These are phyloP conservation scores for Cricetomys ansorgei DNA, from an alignment of 2,113 vertebrate species.

Conservation along the genomic window DNA sequence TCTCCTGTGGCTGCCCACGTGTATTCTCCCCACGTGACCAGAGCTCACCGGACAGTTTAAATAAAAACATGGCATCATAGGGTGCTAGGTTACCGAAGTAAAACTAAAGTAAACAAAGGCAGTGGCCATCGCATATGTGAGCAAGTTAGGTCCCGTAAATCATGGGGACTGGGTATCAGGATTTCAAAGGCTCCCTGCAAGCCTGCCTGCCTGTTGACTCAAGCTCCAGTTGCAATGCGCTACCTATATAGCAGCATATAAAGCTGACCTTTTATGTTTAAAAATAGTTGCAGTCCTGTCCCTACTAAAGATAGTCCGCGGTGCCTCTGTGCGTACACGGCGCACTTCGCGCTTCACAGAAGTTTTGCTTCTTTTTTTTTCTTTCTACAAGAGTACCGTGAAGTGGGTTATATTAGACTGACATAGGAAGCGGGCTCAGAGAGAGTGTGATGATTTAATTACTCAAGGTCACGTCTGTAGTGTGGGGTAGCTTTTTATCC, in stretches of 20 bases:
- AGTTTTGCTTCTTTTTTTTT: neutral
- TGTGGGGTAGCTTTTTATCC: neutral
- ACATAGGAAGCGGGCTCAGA: conserved; percentile 11
- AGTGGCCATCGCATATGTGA: conserved; percentile 54
- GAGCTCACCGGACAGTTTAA: conserved; percentile 15
- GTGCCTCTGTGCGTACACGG: neutral
- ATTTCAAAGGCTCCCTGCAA: conserved; percentile 81
- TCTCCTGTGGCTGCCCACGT: neutral
- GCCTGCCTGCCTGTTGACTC: conserved; percentile 77
- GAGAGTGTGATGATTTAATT: neutral
- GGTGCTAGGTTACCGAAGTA: conserved; percentile 71
- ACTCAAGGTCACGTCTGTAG: neutral
- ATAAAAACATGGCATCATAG: conserved; percentile 67
- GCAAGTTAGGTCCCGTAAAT: conserved; percentile 78
- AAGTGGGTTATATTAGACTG: conserved; percentile 12
- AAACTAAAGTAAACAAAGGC: conserved; percentile 77
- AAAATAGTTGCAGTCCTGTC: conserved; percentile 66
- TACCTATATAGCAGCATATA: conserved; percentile 74
- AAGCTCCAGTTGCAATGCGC: conserved; percentile 70
- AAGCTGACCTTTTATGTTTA: conserved; percentile 77
- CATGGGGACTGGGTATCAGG: conserved; percentile 69
- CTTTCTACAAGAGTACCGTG: neutral
- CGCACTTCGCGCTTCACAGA: neutral
- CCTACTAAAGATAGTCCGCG: conserved; percentile 47
- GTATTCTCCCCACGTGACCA: neutral